Evolutionary conservation across 2,888 invertebrate species (phyloP).

Genomic region (Synanthedon vespiformis): DNA sequence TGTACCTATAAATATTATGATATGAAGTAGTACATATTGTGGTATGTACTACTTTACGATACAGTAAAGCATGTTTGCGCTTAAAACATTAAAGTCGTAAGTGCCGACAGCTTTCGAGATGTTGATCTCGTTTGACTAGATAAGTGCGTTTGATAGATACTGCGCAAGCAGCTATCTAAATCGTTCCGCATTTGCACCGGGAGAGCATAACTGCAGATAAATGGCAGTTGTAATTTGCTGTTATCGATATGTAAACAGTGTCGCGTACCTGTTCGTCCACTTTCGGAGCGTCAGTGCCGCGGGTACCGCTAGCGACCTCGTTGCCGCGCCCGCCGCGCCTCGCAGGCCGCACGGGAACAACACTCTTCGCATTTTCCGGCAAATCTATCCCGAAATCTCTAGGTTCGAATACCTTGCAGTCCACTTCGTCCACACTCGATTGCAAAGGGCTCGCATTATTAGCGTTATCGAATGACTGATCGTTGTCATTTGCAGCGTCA

Average conservation of each 20-base stretch:
- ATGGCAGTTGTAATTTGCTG: constrained; percentile 54
- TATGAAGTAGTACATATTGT: constrained; percentile 14
- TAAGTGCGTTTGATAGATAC: constrained; percentile 22
- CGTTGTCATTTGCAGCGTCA: constrained; percentile 81
- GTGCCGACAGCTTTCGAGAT: constrained; percentile 33
- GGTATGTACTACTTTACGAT: too few species aligned
- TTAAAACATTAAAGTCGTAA: constrained; percentile 21
- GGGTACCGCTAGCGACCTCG: constrained; percentile 70
- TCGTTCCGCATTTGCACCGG: constrained; percentile 23
- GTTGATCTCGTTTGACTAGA: constrained; percentile 28
- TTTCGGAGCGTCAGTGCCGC: constrained; percentile 60
- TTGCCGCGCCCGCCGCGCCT: constrained; percentile 54
- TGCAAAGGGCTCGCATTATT: constrained; percentile 36
- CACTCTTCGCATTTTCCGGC: constrained; percentile 47
- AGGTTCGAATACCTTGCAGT: constrained; percentile 48
- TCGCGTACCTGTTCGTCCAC: constrained; percentile 68
- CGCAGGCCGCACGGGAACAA: constrained; percentile 60
- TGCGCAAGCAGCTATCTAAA: constrained; percentile 31
- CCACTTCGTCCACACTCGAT: constrained; percentile 40
- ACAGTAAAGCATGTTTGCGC: constrained; percentile 9
- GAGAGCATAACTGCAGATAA: constrained; percentile 23
- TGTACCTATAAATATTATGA: constrained; percentile 7
- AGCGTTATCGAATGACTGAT: constrained; percentile 48
- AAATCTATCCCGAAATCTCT: constrained; percentile 53
- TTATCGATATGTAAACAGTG: constrained; percentile 64